Base-by-base conservation (phyloP, 2,113 vertebrate genomes). In the Tursiops truncatus region DNA sequence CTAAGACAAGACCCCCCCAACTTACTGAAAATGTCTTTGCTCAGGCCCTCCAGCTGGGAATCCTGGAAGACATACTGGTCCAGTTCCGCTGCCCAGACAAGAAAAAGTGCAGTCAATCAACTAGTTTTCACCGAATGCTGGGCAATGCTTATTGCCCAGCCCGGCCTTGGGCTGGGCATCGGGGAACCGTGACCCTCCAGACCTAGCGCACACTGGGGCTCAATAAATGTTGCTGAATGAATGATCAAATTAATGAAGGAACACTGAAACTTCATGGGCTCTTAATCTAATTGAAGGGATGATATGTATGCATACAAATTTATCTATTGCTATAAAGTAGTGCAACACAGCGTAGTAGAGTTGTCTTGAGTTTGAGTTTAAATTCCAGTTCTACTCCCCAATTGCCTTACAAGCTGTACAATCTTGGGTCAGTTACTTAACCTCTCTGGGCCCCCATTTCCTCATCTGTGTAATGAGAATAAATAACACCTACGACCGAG, bases 41-140 rank as follows among this genome's bases (percentile, higher is more conserved):
- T 91, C 3, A 97, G 97, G 70, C 97, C 98, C 33, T 99, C 99
- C 62, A 97, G 97, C 41, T 97, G 96, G 0, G 97, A 97, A 94
- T 99, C 99, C 97, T 98, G 97, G 85, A 99, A 98, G 53, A 99
- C 97, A 8, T 99, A 99, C 79, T 99, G 98, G 89, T 98, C 98
- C 96, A 99, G 96, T 95, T 97, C 98, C 95, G 98, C 99, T 99
- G 96, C 18, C 31, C 97, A 90, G 74, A 74, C 33, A 23, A 95
- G 25, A 70, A 79, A 36, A 65, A 81, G 62, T 47, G 10, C 12
- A 87, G 68, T 96, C 60, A 83, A 10, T 74, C 81, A 60, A 3
- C 26, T 23, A 21, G n/a, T 9, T 65, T 68, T 79, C 47, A 20
- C 8, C 0, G 26, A 41, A 44, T 8, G 13, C 74, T 47, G 47